phyloP scores from a whole-genome alignment of 2,888 invertebrate genomes.

The Calameuta pallipes region DNA sequence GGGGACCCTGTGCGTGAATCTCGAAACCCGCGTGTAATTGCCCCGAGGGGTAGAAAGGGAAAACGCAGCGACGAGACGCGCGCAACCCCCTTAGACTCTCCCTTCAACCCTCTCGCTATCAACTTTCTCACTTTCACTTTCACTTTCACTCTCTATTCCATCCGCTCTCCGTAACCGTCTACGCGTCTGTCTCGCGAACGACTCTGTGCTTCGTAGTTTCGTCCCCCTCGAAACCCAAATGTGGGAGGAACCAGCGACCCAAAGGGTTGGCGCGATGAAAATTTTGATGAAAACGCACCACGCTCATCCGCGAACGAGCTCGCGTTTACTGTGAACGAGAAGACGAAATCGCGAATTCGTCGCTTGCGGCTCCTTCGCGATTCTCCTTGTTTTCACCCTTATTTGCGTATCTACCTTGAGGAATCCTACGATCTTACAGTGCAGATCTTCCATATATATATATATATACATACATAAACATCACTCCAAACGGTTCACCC shows the following conservation, averaged over 20 bases:
- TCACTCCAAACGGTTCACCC: too few relatives aligned
- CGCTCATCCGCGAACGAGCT: not conserved
- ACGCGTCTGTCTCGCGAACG: not conserved
- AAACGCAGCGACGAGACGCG: conserved; percentile 28
- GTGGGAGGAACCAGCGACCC: not conserved
- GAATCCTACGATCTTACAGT: too few relatives aligned
- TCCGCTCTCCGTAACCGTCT: not conserved
- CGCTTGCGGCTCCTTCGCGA: too few relatives aligned
- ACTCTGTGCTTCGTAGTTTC: not conserved
- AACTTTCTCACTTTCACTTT: not conserved
- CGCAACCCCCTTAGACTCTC: conserved; percentile 1
- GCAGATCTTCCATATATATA: not conserved
- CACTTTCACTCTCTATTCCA: not conserved
- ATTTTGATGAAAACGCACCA: conserved; percentile 4
- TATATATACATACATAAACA: too few relatives aligned
- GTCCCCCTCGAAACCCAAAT: too few relatives aligned
- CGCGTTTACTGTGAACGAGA: too few relatives aligned
- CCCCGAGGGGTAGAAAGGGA: conserved; percentile 42
- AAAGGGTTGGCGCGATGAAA: conserved; percentile 3
- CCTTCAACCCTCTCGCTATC: conserved; percentile 12
- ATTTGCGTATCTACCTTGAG: too few relatives aligned
- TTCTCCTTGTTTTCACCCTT: too few relatives aligned
- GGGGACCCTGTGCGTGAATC: conserved; percentile 23
- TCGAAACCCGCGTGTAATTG: conserved; percentile 41
- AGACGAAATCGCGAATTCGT: too few relatives aligned